Conservation (phyloP, 2,113 vertebrate genomes). For the Gallinago jamesoni region DNA sequence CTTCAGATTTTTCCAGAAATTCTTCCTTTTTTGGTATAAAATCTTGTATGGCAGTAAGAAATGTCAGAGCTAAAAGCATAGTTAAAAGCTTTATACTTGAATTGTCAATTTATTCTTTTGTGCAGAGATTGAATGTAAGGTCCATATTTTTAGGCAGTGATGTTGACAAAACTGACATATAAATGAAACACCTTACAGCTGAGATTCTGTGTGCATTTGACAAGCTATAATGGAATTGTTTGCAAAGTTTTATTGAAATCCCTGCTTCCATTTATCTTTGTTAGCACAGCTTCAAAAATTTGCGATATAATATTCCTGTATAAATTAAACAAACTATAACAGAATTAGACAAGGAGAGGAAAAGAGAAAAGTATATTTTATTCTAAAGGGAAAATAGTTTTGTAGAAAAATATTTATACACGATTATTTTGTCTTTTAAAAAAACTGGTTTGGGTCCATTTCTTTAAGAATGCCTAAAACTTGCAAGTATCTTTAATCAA, state of each 20-base stretch:
- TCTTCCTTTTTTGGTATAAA: background rate
- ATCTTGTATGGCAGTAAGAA: background rate
- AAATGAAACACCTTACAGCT: slow-evolving; percentile 68
- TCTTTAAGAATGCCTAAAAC: background rate
- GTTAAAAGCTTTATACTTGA: slow-evolving; percentile 45
- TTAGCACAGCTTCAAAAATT: slow-evolving; percentile 73
- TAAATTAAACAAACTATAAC: slow-evolving; percentile 62
- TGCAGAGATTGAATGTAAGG: slow-evolving; percentile 2
- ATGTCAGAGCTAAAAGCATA: slow-evolving; percentile 21
- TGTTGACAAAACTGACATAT: slow-evolving; percentile 66
- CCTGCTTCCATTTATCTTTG: slow-evolving; percentile 76
- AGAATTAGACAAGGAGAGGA: slow-evolving; percentile 63
- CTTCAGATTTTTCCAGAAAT: background rate
- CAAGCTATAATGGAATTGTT: slow-evolving; percentile 75
- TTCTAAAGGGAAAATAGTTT: slow-evolving; percentile 57
- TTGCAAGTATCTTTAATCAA: background rate
- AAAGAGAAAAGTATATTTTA: slow-evolving; percentile 54
- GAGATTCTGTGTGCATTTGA: slow-evolving; percentile 67
- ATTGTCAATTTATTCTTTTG: slow-evolving; percentile 51
- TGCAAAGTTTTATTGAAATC: slow-evolving; percentile 78
- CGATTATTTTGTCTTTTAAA: slow-evolving; percentile 44
- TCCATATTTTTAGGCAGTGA: slow-evolving; percentile 38
- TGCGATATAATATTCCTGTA: slow-evolving; percentile 60
- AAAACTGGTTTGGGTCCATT: slow-evolving; percentile 1
- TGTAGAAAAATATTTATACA: slow-evolving; percentile 42